Evolutionary conservation across 2,113 vertebrate species (phyloP), one percentile per base, ranked within the genome.

Genomic region (Mungos mungo): DNA sequence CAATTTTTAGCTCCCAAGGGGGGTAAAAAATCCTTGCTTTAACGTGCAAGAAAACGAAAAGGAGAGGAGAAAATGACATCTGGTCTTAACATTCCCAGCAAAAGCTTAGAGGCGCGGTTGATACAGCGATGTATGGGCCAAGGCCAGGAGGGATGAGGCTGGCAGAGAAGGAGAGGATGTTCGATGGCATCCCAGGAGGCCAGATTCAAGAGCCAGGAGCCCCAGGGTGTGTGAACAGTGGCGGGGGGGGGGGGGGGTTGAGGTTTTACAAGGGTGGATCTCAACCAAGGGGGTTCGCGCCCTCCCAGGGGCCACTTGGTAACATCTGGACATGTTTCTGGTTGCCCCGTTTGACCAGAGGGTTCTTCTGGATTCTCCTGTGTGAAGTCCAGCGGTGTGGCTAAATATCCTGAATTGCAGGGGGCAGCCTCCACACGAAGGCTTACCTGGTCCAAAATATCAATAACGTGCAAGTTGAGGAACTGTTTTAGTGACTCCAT

Each of bases 1-100:
- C 65, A 33, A 65, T 90, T 96, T 98, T 89, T 96, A 97, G 90
- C 77, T 72, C 88, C 90, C 57, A 77, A 60, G 63, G 41, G 54
- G 69, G 72, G 74, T 9, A 19, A 19, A 19, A 35, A 63, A 68
- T 45, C 50, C 35, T 82, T 77, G 25, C n/a, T 86, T 94, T 93
- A 89, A 86, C 65, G 80, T 82, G 82, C 25, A 52, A 86, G 81
- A 82, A 96, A 95, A 95, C 7, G 1, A 19, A 90, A 96, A 41
- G 69, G 60, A 86, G 8, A 12, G 25, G 65, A 80, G 47, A 87
- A 79, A 82, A 74, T 3, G 54, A 81, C 93, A 66, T 97, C 91
- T 94, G 91, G 94, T 94, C 81, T 72, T 90, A 65, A 88, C 69
- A 74, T 87, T 85, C 31, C 41, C 33, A 27, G 87, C 45, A 80